phyloP scores from a whole-genome alignment of 2,113 vertebrate genomes.

The Tamias sibiricus region DNA sequence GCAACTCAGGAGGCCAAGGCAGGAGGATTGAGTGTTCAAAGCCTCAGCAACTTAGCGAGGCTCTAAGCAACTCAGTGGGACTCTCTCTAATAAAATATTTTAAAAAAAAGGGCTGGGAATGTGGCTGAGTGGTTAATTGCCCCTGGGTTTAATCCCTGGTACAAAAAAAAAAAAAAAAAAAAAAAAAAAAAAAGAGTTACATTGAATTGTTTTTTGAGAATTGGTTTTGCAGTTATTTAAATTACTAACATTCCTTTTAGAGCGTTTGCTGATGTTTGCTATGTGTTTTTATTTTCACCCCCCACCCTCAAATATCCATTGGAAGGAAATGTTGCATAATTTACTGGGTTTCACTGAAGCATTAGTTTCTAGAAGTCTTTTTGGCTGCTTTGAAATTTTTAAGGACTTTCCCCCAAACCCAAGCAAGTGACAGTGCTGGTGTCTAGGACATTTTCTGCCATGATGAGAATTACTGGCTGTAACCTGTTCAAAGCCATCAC shows the following conservation, averaged over 20 bases:
- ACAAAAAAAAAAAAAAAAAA: too few species aligned
- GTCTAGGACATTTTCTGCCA: background rate
- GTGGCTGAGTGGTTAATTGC: too few species aligned
- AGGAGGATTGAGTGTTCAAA: too few species aligned
- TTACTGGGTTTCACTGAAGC: background rate
- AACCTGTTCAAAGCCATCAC: background rate
- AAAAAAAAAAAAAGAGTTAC: background rate
- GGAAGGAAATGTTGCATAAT: background rate
- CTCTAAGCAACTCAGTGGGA: too few species aligned
- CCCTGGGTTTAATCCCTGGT: too few species aligned
- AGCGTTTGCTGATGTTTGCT: background rate
- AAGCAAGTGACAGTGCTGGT: background rate
- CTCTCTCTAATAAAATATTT: too few species aligned
- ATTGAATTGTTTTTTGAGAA: background rate
- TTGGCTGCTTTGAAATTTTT: constrained; percentile 25
- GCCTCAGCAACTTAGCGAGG: too few species aligned
- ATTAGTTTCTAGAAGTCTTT: background rate
- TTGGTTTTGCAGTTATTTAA: constrained; percentile 10
- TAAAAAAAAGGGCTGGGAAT: too few species aligned
- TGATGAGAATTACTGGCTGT: background rate
- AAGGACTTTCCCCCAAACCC: constrained; percentile 27
- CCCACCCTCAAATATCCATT: too few species aligned
- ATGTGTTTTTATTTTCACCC: background rate
- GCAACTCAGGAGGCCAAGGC: too few species aligned
- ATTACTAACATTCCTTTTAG: background rate